Evolutionary conservation across 2,888 invertebrate species (phyloP), one percentile per base, ranked within the genome.

Genomic region (Prenolepis imparis): DNA sequence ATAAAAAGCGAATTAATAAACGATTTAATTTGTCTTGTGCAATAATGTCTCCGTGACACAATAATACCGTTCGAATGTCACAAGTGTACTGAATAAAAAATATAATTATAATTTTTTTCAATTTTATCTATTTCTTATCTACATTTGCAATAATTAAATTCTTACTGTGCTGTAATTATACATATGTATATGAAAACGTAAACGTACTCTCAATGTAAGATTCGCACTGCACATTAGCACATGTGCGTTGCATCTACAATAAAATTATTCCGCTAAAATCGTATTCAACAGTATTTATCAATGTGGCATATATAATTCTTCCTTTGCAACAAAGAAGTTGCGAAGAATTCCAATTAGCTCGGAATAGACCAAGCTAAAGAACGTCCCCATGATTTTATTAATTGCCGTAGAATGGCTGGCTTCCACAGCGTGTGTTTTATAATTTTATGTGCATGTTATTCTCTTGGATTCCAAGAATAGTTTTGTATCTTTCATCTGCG

Each of bases 381-480:
- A 66, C 24, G 66, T 75, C 36, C 2, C 12, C 66, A n/a, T 8
- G 28, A 18, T 59, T 68, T 78, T 70, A 78, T 70, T 59, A 8
- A 57, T 78, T 5, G 67, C 28, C 39, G 24, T 18, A 39, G 4
- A 55, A 66, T 66, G 39, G 5, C 36, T 18, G 48, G 32, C 36
- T 55, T 68, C 32, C 21, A 39, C 18, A 52, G n/a, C 11, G 15
- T 32, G 57, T 15, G 6, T 70, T 44, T 63, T 59, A 48, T 57
- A 70, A 70, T 78, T 59, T 64, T 36, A 64, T 48, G 63, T 9
- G 64, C 48, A 36, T 57, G 5, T 70, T 28, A 48, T 75, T 41
- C 12, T 77, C 67, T 55, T 44, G 72, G 21, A 59, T 36, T 80
- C n/a, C 72, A 28, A 72, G 44, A 36, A 70, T 44, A 59, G 18